Base-by-base conservation (phyloP, 2,113 vertebrate genomes). In the Thunnus maccoyii region DNA sequence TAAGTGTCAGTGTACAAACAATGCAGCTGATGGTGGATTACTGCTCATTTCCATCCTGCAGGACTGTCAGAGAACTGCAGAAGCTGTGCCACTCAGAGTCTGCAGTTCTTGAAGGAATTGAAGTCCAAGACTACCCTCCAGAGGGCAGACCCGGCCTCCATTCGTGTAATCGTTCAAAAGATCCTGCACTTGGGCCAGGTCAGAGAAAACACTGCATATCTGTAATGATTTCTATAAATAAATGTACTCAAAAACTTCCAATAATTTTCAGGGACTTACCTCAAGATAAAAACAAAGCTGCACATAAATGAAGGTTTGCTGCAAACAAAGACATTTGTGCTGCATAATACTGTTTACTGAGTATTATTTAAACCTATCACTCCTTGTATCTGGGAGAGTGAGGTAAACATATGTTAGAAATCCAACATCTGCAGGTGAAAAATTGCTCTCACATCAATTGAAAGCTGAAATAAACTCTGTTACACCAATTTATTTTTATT, bases 151-250 rank as follows among this genome's bases (percentile, higher is more conserved):
- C 95, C 97, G 0, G 81, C 88, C 17, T 86, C 90, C 0, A 87
- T 97, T 77, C 91, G 86, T 20, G 11, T 0, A 2, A 88, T 94
- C 0, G 83, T 99, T 25, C 94, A 86, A 72, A 95, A 92, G 50
- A 94, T 99, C 86, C 92, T 99, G 12, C 87, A 93, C 71, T 93
- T 99, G 83, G 98, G 96, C 74, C 96, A 98, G 97, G 98, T 97
- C 83, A 85, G 89, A 18, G 1, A 67, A 70, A 47, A 57, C 3
- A 55, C 18, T 27, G 2, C 12, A 27, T 20, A 46, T 52, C 5
- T 71, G 17, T 32, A 0, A 14, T 61, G 1, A 9, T 8, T 48
- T 60, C 18, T 22, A 52, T 54, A 16, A 15, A n/a, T 12, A 20
- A 55, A 62, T 41, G 17, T 4, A 46, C 5, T 47, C 20, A 20